Conservation (phyloP, 2,113 vertebrate genomes). For the Pica pica region DNA sequence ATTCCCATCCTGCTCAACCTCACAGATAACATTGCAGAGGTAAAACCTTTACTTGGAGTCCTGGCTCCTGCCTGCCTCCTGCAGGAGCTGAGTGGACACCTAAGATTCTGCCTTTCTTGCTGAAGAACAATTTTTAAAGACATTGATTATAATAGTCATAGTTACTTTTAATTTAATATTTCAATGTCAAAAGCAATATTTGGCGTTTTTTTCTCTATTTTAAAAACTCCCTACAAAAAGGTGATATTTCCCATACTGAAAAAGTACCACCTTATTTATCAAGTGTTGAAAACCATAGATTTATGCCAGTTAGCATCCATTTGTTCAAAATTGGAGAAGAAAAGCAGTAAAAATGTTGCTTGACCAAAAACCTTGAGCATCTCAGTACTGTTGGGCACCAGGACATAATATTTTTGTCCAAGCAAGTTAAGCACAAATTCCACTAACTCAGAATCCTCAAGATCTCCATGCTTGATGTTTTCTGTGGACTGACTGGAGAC, state of each 20-base stretch:
- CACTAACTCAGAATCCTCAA: neutral
- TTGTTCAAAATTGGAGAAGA: neutral
- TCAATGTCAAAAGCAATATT: neutral
- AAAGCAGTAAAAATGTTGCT: neutral
- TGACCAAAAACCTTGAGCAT: neutral
- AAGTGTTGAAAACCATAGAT: neutral
- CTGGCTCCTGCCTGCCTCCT: neutral
- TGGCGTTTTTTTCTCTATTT: rapidly evolving
- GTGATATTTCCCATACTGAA: neutral
- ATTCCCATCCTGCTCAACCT: neutral
- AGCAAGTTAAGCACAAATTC: neutral
- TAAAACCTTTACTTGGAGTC: neutral
- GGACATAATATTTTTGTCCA: neutral
- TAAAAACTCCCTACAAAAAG: neutral
- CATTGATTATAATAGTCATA: neutral
- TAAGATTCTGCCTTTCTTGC: neutral
- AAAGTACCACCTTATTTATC: neutral
- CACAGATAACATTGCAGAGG: neutral
- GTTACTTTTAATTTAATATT: neutral
- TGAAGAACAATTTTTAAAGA: neutral
- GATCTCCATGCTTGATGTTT: neutral
- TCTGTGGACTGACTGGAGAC: neutral
- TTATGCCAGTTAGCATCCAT: neutral
- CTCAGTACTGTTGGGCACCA: neutral
- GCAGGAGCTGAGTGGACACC: neutral